Conservation (phyloP, 2,888 invertebrate species). For the Lasiommata megera region DNA sequence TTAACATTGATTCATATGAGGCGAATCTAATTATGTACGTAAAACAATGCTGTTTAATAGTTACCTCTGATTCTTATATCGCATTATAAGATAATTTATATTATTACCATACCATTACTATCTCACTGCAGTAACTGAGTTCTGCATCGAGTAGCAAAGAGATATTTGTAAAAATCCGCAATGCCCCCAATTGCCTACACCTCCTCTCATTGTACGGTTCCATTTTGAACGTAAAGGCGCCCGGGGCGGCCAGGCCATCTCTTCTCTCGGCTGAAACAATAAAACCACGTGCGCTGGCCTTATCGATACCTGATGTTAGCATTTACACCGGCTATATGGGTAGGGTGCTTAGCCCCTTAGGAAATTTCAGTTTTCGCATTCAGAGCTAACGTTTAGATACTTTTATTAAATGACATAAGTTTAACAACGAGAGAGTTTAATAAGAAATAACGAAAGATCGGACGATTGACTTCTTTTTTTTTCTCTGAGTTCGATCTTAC, state of each 20-base stretch:
- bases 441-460: too few relatives aligned
- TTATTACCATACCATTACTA: too few relatives aligned
- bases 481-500: too few relatives aligned
- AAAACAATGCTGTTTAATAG: too few relatives aligned
- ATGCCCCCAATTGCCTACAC: conserved; percentile 22
- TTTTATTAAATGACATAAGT: too few relatives aligned
- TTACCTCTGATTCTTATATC: too few relatives aligned
- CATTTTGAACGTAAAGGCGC: conserved; percentile 25
- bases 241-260: conserved; percentile 18
- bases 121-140: background rate
- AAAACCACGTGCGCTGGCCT: conserved; percentile 30
- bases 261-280: conserved; percentile 22
- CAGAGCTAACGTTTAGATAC: too few relatives aligned
- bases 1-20: too few relatives aligned
- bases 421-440: too few relatives aligned
- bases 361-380: background rate
- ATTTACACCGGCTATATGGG: conserved; percentile 14
- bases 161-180: conserved; percentile 14
- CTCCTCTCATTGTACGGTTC: conserved; percentile 18
- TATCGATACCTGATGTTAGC: conserved; percentile 29
- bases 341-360: conserved; percentile 1
- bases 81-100: too few relatives aligned
- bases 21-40: too few relatives aligned
- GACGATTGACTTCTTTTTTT: too few relatives aligned
- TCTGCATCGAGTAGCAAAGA: conserved; percentile 2